Percentiles rank a stretch among this genome's conserved stretches.
Evolutionary conservation across 37 sponge, comb jelly and placozoan species (phyloP).

Genomic region (Aplysina aerophoba): DNA sequence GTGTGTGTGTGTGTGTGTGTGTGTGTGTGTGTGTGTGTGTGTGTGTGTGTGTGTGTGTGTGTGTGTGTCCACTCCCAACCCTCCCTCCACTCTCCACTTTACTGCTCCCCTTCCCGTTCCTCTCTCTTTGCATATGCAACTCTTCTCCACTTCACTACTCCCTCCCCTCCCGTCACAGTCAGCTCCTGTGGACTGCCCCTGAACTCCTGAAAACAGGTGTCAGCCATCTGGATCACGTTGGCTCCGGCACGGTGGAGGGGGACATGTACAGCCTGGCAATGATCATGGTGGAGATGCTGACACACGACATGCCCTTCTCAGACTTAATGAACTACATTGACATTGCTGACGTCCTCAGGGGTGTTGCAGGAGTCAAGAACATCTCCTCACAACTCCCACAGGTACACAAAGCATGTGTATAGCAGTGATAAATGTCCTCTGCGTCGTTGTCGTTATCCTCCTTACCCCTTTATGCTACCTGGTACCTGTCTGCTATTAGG

Average conservation of each 20-base stretch:
- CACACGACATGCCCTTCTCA: constrained; percentile 56
- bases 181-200: constrained; percentile 64
- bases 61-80: neutral
- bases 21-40: too few species aligned
- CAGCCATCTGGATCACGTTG: constrained; percentile 57
- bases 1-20: too few species aligned
- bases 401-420: too few species aligned
- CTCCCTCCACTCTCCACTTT: neutral
- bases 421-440: too few species aligned
- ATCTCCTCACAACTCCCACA: constrained; percentile 38
- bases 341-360: constrained; percentile 47
- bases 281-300: constrained; percentile 58
- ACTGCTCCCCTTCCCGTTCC: neutral
- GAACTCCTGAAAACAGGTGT: constrained; percentile 56
- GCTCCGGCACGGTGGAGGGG: constrained; percentile 51
- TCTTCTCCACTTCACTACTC: neutral
- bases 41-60: neutral
- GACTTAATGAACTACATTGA: constrained; percentile 57
- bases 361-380: constrained; percentile 48
- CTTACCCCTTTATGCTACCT: neutral
- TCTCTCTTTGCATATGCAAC: constrained; percentile 38
- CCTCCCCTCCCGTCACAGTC: neutral
- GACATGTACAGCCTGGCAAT: constrained; percentile 69
- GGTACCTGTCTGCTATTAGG: neutral
- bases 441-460: neutral